Evolutionary conservation across 1,140 invertebrate species (phyloP), one percentile per base, ranked within the genome.

Genomic region (Drosophila biarmipes): DNA sequence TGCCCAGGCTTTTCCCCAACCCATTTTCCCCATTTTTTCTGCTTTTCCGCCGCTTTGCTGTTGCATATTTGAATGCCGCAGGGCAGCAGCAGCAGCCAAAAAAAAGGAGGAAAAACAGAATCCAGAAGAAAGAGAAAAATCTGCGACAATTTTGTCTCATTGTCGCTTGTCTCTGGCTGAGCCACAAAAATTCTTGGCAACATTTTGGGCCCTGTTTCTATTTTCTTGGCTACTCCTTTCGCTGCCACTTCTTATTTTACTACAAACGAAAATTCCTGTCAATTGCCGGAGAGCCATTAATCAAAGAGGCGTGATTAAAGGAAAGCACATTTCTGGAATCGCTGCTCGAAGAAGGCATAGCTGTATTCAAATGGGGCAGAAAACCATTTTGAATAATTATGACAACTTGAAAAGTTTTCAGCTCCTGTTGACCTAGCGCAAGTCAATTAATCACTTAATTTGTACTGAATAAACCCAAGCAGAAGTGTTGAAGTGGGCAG

Each of bases 361-460:
- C 15, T 7, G 31, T 56, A 34, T 57, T 48, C 69, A 78, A 82
- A 82, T 82, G 79, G 78, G 80, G 59, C 55, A 49, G 37, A 84
- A 78, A 58, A 75, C 62, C 48, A 84, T 82, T 82, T 82, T 82
- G 80, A 82, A 82, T 82, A 82, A 82, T 82, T 84, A 84, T 82
- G 80, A 82, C 75, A 82, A 79, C 56, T 82, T 75, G 80, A 84
- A 84, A 82, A 82, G 80, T 84, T 82, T 61, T 78, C 73, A 58
- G 56, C 55, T 61, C 55, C 38, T 73, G 77, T 59, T 57, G 62
- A 53, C 62, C 48, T 55, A n/a, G 15, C 15, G 57, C 15, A 38
- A 45, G 48, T 51, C 49, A 69, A 69, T 69, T 69, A 69, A 69
- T 69, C 42, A 69, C 63, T 69, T 69, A 69, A 69, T 69, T 69